Evolutionary conservation across 2,113 vertebrate species (phyloP), one percentile per base, ranked within the genome.

Genomic region (Piprites chloris): DNA sequence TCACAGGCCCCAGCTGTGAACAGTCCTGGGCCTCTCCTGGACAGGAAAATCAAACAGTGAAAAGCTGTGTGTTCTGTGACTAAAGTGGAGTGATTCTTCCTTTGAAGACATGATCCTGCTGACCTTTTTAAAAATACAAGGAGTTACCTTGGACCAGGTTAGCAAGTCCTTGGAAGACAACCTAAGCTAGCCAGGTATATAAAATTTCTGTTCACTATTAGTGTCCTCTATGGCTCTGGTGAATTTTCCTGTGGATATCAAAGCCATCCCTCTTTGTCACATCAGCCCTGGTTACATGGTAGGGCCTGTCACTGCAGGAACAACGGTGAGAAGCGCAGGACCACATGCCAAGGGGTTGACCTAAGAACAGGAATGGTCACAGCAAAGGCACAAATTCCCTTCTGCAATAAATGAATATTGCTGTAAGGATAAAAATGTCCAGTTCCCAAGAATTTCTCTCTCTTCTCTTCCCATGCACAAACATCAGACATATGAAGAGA

Each of bases 91-190:
- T 27, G 20, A 35, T 39, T 3, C 7, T 50, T 80, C 14, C 46
- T 89, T 92, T 90, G 80, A 74, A 86, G 55, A 52, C 4, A 16
- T 26, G 58, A 71, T 87, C 35, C 42, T 95, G 12, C n/a, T 79
- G 26, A 58, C 28, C 28, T 63, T 84, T 28, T 41, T 72, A 67
- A 71, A 95, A 84, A 42, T 11, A 30, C 13, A 58, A 72, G 22
- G 14, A 63, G 4, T 27, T 87, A 27, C 44, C 30, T 69, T 58
- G 21, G 20, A 74, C 12, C 21, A 71, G 9, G 37, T 55, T 9
- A 56, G 32, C 55, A 81, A 63, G 16, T 56, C 18, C 22, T 69
- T 9, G 6, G 73, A 87, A 91, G 18, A 81, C 26, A 53, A 11
- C 18, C 41, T 63, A 75, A 72, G n/a, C 16, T 12, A 61, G 6